A percentile compares a stretch with the other conserved stretches of the same genome.
phyloP scores from a whole-genome alignment of 2,888 invertebrate species.

The Maniola hyperantus region DNA sequence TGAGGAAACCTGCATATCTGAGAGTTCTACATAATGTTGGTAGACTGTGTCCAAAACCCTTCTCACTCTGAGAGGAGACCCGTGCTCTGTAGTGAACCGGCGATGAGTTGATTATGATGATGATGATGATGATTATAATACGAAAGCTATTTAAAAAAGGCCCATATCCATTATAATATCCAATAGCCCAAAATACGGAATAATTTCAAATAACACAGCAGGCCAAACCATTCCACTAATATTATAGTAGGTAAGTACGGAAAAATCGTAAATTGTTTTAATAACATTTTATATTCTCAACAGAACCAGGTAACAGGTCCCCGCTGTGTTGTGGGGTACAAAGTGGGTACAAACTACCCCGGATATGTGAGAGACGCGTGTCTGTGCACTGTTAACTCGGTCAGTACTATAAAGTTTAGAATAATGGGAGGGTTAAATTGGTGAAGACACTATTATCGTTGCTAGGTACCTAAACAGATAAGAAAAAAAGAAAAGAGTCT shows the following conservation, averaged over 20 bases:
- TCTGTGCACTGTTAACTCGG: slow-evolving; percentile 50
- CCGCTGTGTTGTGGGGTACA: slow-evolving; percentile 48
- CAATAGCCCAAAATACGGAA: not conserved
- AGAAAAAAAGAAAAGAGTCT: not conserved
- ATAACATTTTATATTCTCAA: slow-evolving; percentile 25
- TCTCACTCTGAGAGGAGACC: no score
- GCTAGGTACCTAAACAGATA: not conserved
- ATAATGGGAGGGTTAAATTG: slow-evolving; percentile 16
- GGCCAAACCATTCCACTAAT: slow-evolving; percentile 9
- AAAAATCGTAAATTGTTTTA: slow-evolving; percentile 16
- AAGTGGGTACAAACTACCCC: slow-evolving; percentile 38
- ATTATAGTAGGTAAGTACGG: not conserved
- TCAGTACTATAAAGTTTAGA: slow-evolving; percentile 39
- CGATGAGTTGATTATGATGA: no score
- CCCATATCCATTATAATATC: not conserved
- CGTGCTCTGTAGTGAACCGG: no score
- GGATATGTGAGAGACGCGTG: slow-evolving; percentile 49
- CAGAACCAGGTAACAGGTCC: slow-evolving; percentile 43
- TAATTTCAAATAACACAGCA: slow-evolving; percentile 16
- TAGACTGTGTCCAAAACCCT: no score
- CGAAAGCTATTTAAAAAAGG: not conserved
- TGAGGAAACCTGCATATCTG: no score
- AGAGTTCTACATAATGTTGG: no score
- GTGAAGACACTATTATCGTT: slow-evolving; percentile 15
- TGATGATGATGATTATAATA: no score